Percentiles rank a stretch among this genome's conserved stretches.
Conservation (phyloP, 2,113 vertebrate species). For the Piprites chloris region DNA sequence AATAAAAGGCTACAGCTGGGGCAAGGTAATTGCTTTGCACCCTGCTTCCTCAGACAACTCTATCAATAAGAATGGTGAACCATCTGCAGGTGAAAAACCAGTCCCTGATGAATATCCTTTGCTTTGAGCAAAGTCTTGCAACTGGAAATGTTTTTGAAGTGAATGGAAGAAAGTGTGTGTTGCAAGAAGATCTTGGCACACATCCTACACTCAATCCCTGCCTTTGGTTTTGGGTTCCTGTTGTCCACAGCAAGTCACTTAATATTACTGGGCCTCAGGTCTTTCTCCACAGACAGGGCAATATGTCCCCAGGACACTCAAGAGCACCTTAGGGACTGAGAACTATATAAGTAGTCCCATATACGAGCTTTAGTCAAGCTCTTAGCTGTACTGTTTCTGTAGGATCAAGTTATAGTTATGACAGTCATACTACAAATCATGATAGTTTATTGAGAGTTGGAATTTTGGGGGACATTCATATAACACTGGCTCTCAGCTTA, state of each 20-base stretch:
- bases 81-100: background rate
- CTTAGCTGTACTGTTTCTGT: background rate
- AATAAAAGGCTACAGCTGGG: background rate
- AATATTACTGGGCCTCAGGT: accelerated
- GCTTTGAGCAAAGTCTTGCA: background rate
- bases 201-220: no score
- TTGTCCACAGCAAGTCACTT: background rate
- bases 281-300: background rate
- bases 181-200: accelerated
- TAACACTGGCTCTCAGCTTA: background rate
- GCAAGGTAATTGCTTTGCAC: background rate
- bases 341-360: accelerated
- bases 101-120: background rate
- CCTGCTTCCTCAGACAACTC: background rate
- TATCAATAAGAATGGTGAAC: background rate
- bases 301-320: background rate
- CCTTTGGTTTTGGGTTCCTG: background rate
- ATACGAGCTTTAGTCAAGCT: background rate
- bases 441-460: background rate
- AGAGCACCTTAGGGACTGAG: background rate
- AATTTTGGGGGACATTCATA: background rate
- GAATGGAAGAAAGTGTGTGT: background rate
- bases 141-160: background rate
- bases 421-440: background rate
- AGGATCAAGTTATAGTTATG: background rate